Evolutionary conservation across 2,113 vertebrate species (phyloP), one percentile per base, ranked within the genome.

Genomic region (Talpa occidentalis): DNA sequence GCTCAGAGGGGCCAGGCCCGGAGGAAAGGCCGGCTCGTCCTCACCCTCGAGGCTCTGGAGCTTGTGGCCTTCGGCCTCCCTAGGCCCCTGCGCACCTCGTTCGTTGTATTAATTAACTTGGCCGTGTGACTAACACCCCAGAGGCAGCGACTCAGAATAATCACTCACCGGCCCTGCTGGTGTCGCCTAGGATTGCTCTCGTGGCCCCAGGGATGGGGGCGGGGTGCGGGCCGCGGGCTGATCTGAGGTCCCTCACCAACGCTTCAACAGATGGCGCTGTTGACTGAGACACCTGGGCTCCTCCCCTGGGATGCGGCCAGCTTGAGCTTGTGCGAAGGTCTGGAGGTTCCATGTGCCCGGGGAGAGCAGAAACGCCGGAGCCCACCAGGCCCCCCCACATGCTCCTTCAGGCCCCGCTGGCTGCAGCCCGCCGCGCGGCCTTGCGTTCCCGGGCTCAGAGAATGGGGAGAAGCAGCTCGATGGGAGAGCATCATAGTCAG

Each of bases 201-300:
- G 7, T 7, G 28, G 26, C 42, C 62, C 49, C 15, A 3, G 52
- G 3, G n/a, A 32, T 22, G 76, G 32, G 15, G n/a, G n/a, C n/a
- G n/a, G n/a, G n/a, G n/a, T n/a, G n/a, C n/a, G n/a, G n/a, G n/a
- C n/a, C n/a, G 42, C 49, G 47, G 67, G 10, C 5, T 47, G 32
- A 10, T 7, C 40, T 44, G 1, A 32, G 85, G 5, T 12, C 14
- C 28, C 47, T 22, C 0, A 4, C 16, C 1, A 2, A 8, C 11
- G 9, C 35, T 47, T 37, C 47, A n/a, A 40, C 32, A 5, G 56
- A 2, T 19, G n/a, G 24, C 35, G 47, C 74, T n/a, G 2, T 22
- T n/a, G 26, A 24, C 83, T 24, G 4, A 19, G 28, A 32, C 22
- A 44, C 64, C 78, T n/a, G 4, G 26, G n/a, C n/a, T 17, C 22